Percentiles rank a stretch among this genome's conserved stretches.
These are phyloP conservation scores for Gnathonemus longibarbis DNA, from an alignment of 2,113 vertebrate genomes.

Conservation along the genomic window DNA sequence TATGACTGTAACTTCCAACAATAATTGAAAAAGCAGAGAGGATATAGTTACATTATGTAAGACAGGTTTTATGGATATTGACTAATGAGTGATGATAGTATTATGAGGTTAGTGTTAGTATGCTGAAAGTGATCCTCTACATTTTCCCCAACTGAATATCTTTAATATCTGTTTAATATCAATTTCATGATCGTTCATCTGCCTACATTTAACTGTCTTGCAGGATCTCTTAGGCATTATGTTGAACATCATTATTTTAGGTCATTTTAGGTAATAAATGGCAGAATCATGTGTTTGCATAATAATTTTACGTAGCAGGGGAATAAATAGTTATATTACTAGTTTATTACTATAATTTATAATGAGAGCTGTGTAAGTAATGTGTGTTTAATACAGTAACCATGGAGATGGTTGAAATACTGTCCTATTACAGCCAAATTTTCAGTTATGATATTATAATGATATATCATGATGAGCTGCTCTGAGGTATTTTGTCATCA, in stretches of 20 bases:
- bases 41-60: not conserved
- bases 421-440: not conserved
- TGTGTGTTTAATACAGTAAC: not conserved
- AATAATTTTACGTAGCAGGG: not conserved
- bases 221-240: not conserved
- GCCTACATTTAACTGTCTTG: not conserved
- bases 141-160: not conserved
- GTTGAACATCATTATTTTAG: not conserved
- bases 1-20: not conserved
- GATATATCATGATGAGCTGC: not conserved
- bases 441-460: slow-evolving; percentile 1
- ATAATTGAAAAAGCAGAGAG: not conserved
- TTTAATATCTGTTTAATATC: not conserved
- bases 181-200: not conserved
- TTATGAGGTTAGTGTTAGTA: not conserved
- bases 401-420: not conserved
- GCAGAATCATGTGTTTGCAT: not conserved
- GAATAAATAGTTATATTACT: not conserved
- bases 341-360: not conserved
- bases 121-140: not conserved
- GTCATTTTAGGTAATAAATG: not conserved
- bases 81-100: not conserved
- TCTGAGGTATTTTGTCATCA: not conserved
- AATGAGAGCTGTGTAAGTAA: not conserved
- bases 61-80: not conserved